Evolutionary conservation across 2,113 vertebrate species (phyloP).

Genomic region (Anoplopoma fimbria): DNA sequence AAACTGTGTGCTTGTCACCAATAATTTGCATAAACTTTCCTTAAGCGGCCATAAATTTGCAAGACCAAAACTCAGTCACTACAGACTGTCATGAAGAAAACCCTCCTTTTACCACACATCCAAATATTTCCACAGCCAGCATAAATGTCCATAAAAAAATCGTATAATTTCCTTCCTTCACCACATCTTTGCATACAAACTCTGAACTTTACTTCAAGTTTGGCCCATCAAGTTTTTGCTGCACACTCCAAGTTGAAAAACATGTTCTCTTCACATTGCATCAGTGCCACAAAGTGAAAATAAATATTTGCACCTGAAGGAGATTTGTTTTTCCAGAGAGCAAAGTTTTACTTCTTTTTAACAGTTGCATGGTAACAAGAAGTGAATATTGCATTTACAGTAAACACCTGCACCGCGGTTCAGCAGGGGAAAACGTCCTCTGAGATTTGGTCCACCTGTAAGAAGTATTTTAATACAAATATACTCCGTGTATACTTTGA

Average conservation of each 20-base stretch:
- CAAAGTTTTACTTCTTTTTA: constrained; percentile 6
- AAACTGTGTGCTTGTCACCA: not conserved
- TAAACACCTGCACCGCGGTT: constrained; percentile 29
- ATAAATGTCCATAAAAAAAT: not conserved
- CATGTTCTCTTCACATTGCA: not conserved
- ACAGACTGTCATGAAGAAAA: constrained; percentile 22
- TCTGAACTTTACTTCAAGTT: not conserved
- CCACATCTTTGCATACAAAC: constrained; percentile 27
- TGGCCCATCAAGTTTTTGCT: not conserved
- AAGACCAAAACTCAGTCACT: constrained; percentile 22
- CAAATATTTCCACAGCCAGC: not conserved
- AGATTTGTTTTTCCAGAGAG: constrained; percentile 17
- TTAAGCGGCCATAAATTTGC: not conserved
- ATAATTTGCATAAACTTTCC: constrained; percentile 13
- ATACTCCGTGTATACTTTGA: not conserved
- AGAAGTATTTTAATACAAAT: constrained; percentile 10
- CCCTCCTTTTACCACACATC: constrained; percentile 18
- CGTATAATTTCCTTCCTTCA: not conserved
- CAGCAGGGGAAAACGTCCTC: constrained; percentile 10
- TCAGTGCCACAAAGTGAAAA: not conserved
- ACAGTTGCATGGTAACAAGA: not conserved
- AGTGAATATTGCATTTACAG: not conserved
- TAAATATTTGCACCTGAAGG: not conserved
- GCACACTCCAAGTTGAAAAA: not conserved
- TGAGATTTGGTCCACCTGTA: constrained; percentile 35